These are phyloP conservation scores for Chrysochloris asiatica DNA, from an alignment of 2,113 vertebrate species.

Conservation along the genomic window DNA sequence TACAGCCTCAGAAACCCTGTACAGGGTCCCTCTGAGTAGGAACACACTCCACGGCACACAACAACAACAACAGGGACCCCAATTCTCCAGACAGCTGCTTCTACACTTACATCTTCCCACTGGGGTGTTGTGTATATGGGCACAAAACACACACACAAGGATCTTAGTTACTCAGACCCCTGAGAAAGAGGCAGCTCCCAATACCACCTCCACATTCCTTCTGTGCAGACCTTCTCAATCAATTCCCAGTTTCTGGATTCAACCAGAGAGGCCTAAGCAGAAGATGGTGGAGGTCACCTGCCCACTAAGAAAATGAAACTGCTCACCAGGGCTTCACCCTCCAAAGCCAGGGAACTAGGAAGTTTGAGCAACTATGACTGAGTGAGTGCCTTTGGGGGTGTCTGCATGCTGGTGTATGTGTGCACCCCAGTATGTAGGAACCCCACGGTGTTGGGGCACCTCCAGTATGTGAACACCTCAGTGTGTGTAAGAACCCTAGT, in stretches of 20 bases:
- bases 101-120: not conserved
- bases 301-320: not conserved
- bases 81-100: not conserved
- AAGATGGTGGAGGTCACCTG: not conserved
- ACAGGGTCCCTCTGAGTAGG: no score
- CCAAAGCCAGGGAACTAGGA: not conserved
- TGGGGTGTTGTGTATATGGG: not conserved
- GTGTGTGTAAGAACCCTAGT: not conserved
- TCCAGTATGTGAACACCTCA: not conserved
- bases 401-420: not conserved
- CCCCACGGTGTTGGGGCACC: not conserved
- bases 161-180: no score
- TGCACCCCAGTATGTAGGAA: not conserved
- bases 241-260: not conserved
- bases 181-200: not conserved
- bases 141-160: not conserved
- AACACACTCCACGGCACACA: no score
- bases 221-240: not conserved
- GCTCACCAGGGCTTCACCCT: not conserved
- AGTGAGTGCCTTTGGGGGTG: no score
- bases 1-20: no score
- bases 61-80: not conserved
- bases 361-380: not conserved
- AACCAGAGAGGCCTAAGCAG: not conserved
- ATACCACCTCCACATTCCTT: rapidly evolving